A percentile compares a stretch with the other conserved stretches of the same genome.
Evolutionary conservation across 2,797 vertebrate species (phyloP).

Genomic region (Muraenolepis orangiensis): DNA sequence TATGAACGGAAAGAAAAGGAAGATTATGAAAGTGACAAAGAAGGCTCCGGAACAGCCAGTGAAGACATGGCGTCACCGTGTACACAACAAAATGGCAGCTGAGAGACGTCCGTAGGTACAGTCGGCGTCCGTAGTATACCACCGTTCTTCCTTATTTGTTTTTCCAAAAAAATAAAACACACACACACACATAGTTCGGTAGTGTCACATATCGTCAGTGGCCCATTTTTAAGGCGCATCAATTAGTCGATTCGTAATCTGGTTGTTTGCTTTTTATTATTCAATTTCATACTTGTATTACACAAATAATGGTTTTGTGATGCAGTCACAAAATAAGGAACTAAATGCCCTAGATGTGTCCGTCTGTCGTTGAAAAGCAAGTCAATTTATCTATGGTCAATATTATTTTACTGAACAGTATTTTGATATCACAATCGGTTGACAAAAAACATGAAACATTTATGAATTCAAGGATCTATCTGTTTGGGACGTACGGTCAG

Average conservation of each 20-base stretch:
- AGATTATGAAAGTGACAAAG: conserved; percentile 68
- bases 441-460: not conserved
- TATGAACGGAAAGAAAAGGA: conserved; percentile 54
- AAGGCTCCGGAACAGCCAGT: conserved; percentile 58
- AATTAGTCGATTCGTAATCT: not conserved
- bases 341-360: not conserved
- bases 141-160: not conserved
- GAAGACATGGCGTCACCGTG: conserved; percentile 67
- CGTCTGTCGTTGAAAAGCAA: not conserved
- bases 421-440: not conserved
- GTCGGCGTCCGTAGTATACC: conserved; percentile 27
- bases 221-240: not conserved
- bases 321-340: not conserved
- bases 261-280: not conserved
- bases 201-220: not conserved
- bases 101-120: conserved; percentile 66
- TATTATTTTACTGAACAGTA: not conserved
- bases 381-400: not conserved
- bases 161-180: not conserved
- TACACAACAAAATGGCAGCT: conserved; percentile 85
- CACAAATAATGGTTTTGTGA: not conserved
- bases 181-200: not conserved
- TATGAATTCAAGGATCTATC: not conserved
- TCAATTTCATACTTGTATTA: not conserved
- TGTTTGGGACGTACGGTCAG: not conserved